phyloP scores from a whole-genome alignment of 2,888 invertebrate species.

The Parasteatoda lunata region DNA sequence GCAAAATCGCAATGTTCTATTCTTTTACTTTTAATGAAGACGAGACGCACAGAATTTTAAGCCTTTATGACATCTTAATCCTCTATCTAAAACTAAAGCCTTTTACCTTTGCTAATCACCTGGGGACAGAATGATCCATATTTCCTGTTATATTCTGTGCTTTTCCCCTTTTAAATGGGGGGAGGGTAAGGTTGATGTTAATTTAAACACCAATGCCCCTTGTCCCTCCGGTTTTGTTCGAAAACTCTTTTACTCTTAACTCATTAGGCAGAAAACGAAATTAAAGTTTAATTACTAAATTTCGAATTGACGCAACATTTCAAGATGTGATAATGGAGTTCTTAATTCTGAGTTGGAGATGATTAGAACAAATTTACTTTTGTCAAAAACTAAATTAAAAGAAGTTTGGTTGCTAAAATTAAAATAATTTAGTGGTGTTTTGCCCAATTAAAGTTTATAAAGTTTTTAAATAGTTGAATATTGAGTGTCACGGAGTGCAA shows the following conservation, averaged over 20 bases:
- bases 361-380: too few species aligned
- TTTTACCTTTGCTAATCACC: conserved; percentile 58
- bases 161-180: background rate
- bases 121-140: conserved; percentile 60
- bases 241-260: conserved; percentile 42
- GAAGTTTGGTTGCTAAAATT: too few species aligned
- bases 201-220: conserved; percentile 41
- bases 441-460: too few species aligned
- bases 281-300: conserved; percentile 62
- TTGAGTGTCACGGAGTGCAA: too few species aligned
- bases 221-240: conserved; percentile 31
- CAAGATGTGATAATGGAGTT: background rate
- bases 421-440: too few species aligned
- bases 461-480: too few species aligned
- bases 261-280: conserved; percentile 53
- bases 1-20: background rate
- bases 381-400: too few species aligned
- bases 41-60: conserved; percentile 41
- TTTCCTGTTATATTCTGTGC: conserved; percentile 57
- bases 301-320: conserved; percentile 22
- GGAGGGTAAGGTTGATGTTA: conserved; percentile 20
- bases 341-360: too few species aligned
- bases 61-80: conserved; percentile 60
- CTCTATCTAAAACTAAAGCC: conserved; percentile 31
- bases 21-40: conserved; percentile 45